phyloP scores from a whole-genome alignment of 2,113 vertebrate genomes.

The Hemichromis elongatus region DNA sequence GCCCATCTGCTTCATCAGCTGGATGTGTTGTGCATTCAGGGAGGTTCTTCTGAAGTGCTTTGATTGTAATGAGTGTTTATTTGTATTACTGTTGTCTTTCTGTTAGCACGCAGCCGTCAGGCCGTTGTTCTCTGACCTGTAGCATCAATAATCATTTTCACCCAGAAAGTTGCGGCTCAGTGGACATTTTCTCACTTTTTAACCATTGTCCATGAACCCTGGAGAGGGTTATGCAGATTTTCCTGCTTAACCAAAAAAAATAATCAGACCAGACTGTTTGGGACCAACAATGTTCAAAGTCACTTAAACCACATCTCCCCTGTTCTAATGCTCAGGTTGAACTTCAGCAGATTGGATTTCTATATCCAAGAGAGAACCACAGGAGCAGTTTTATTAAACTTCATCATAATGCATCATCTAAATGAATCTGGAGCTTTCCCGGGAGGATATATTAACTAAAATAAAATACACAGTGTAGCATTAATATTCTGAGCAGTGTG shows the following conservation, averaged over 20 bases:
- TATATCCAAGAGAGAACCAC: neutral
- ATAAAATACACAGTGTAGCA: neutral
- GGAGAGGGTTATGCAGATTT: neutral
- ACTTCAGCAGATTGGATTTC: neutral
- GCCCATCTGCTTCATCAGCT: too few relatives aligned
- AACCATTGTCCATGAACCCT: neutral
- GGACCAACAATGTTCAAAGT: neutral
- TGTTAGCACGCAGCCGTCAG: neutral
- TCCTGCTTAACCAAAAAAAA: too few relatives aligned
- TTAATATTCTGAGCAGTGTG: neutral
- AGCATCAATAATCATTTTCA: neutral
- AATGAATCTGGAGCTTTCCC: neutral
- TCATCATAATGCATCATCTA: accelerated
- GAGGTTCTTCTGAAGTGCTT: too few relatives aligned
- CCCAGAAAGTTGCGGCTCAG: accelerated
- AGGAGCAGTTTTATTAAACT: neutral
- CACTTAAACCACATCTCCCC: neutral
- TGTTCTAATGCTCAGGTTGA: neutral
- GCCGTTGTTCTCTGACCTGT: neutral
- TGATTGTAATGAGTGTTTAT: too few relatives aligned
- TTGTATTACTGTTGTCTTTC: neutral
- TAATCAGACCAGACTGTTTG: neutral
- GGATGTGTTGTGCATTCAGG: too few relatives aligned
- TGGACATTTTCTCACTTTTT: neutral
- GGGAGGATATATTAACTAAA: neutral